These are phyloP conservation scores for Scolopax bukidnonensis DNA, from an alignment of 2,797 vertebrate species.

Conservation along the genomic window DNA sequence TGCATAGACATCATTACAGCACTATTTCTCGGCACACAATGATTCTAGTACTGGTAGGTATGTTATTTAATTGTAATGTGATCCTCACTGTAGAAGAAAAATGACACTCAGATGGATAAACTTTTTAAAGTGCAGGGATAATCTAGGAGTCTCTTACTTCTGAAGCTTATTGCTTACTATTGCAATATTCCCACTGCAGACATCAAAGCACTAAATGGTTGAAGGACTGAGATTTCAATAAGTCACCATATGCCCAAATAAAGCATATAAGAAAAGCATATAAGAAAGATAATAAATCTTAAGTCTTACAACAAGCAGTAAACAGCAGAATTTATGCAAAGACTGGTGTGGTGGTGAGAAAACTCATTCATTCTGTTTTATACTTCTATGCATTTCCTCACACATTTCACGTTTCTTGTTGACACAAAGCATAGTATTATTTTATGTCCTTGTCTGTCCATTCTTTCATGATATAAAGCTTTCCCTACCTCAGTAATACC, in stretches of 20 bases:
- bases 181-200: not conserved
- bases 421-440: slow-evolving; percentile 31
- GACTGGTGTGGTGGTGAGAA: not conserved
- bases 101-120: not conserved
- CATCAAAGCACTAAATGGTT: not conserved
- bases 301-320: not conserved
- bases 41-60: not conserved
- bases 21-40: not conserved
- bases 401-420: slow-evolving; percentile 10
- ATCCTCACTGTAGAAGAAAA: not conserved
- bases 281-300: not conserved
- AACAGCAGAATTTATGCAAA: slow-evolving; percentile 6
- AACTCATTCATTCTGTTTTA: not conserved
- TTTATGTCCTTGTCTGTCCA: slow-evolving; percentile 32
- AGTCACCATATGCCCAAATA: not conserved
- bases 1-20: not conserved
- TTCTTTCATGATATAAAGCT: slow-evolving; percentile 22
- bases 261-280: not conserved
- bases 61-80: not conserved
- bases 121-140: not conserved
- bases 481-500: not conserved
- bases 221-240: not conserved
- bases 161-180: not conserved
- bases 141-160: not conserved
- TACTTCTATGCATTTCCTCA: not conserved